Evolutionary conservation across 2,888 invertebrate genomes (phyloP), one percentile per base, ranked within the genome.

Genomic region (Rhagium mordax): DNA sequence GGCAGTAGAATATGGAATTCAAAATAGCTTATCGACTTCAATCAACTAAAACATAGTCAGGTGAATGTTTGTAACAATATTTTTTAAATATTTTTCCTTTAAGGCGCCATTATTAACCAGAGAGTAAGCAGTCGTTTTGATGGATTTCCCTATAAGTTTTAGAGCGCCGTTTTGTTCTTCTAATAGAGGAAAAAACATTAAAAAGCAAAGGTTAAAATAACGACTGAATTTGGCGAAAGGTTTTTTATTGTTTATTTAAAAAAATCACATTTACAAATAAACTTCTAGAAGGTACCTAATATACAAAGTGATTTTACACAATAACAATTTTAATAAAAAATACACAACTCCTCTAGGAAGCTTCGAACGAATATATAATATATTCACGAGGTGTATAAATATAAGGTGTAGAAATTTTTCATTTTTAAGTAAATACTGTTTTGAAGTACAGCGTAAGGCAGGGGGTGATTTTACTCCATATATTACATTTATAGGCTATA

Each of bases 251-350:
- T 41, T 41, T n/a, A n/a, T 41, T 41, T n/a, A 48, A 65, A 65
- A 65, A 65, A 65, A 65, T 65, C 65, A 65, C 65, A 65, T 51
- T 51, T 65, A 65, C 53, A 65, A 53, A 53, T 65, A 65, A 65
- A 51, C 53, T 20, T 53, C 27, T 53, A 33, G 18, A 20, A 53
- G n/a, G n/a, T 33, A 53, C 15, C 16, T 24, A 20, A 6, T 21
- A 3, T 48, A 62, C 24, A 62, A 41, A 24, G 21, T 62, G 48
- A 61, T 61, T 61, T 41, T 33, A n/a, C 41, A 16, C 47, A 51
- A 18, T 15, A 47, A 64, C 27, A 51, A 27, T 49, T 27, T 24
- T 13, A 62, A 21, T 20, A 62, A 48, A 20, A 47, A 41, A 41
- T 41, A 47, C 15, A 48, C n/a, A 61, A 24, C 27, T 27, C 2